A percentile compares a stretch with the other conserved stretches of the same genome.
phyloP scores from a whole-genome alignment of 2,888 invertebrate species.

The Papilio gigon region DNA sequence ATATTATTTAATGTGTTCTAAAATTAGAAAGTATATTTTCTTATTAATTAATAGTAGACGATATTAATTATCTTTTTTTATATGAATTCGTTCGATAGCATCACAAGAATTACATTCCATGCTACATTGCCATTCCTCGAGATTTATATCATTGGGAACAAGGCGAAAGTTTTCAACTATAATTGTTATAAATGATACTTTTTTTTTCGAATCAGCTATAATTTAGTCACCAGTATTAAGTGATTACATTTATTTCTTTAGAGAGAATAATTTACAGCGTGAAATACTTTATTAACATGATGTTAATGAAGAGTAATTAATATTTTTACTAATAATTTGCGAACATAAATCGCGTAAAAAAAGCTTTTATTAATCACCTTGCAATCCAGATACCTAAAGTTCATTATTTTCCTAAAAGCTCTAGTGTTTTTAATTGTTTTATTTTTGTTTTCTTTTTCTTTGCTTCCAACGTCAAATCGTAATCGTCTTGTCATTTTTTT shows the following conservation, averaged over 20 bases:
- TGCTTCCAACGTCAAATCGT: too few relatives aligned
- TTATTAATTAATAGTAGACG: neutral
- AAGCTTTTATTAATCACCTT: neutral
- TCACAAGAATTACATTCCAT: neutral
- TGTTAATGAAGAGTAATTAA: neutral
- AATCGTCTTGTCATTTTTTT: too few relatives aligned
- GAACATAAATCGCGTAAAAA: neutral
- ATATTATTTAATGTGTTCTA: neutral
- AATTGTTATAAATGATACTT: neutral
- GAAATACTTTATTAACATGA: neutral
- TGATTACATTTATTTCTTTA: neutral
- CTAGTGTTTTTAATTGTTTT: neutral
- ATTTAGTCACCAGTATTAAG: neutral
- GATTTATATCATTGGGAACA: neutral
- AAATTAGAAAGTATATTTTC: neutral
- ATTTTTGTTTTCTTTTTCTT: neutral
- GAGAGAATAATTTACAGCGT: neutral
- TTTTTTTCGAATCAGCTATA: neutral
- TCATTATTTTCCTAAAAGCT: neutral
- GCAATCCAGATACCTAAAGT: neutral
- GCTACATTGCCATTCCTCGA: neutral
- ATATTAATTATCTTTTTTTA: neutral
- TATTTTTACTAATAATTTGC: neutral
- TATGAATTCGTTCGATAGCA: neutral
- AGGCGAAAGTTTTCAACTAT: conserved; percentile 13